Evolutionary conservation across 2,888 invertebrate species (phyloP).

Genomic region (Eubasilissa splendida): DNA sequence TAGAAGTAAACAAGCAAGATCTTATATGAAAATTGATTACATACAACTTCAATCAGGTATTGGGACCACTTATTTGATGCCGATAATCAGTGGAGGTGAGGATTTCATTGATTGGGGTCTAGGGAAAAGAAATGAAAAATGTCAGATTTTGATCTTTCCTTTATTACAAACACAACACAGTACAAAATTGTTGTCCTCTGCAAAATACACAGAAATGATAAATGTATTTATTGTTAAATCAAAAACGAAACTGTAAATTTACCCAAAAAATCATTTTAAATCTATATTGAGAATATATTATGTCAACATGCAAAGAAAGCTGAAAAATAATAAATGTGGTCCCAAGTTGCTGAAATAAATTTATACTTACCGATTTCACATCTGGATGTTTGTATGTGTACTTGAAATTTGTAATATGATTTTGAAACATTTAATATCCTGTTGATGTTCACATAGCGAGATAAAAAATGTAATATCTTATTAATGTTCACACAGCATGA

Average conservation of each 20-base stretch:
- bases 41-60: not conserved
- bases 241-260: conserved; percentile 5
- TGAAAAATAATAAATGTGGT: too few species aligned
- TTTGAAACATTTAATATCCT: too few species aligned
- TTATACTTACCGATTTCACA: conserved; percentile 13
- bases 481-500: too few species aligned
- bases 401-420: too few species aligned
- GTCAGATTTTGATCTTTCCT: not conserved
- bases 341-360: not conserved
- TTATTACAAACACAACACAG: not conserved
- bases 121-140: conserved; percentile 6
- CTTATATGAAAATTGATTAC: not conserved
- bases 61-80: not conserved
- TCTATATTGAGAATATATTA: not conserved
- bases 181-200: conserved; percentile 21
- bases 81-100: not conserved
- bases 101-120: conserved; percentile 9
- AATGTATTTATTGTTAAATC: not conserved
- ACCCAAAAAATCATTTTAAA: not conserved
- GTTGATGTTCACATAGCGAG: too few species aligned
- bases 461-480: too few species aligned
- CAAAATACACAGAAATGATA: not conserved
- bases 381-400: not conserved
- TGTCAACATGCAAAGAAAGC: conserved; percentile 10
- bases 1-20: too few species aligned